phyloP scores from a whole-genome alignment of 2,797 vertebrate genomes.

The Propithecus deckenii region DNA sequence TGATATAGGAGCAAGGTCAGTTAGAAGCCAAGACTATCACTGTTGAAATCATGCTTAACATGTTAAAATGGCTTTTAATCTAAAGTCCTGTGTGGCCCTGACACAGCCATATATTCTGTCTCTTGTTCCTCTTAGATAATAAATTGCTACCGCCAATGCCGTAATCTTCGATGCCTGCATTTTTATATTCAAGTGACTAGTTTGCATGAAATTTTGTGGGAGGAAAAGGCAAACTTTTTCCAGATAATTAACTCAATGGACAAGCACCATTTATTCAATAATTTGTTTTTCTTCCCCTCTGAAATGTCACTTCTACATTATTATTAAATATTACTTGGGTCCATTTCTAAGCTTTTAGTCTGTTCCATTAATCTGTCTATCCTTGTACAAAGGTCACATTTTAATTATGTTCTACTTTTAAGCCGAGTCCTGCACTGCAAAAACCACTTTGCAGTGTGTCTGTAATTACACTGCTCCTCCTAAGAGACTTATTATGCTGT shows the following conservation, averaged over 20 bases:
- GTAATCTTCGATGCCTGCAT: neutral
- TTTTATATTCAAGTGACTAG: neutral
- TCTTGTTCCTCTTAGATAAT: neutral
- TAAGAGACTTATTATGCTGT: neutral
- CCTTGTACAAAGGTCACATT: neutral
- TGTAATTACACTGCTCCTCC: neutral
- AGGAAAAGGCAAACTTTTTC: neutral
- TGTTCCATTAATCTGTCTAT: neutral
- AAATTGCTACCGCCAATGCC: neutral
- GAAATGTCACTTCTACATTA: neutral
- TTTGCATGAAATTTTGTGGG: neutral
- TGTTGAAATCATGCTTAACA: neutral
- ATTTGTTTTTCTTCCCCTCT: neutral
- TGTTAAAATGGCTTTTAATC: neutral
- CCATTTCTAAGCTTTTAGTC: neutral
- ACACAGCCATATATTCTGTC: neutral
- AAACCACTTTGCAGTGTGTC: neutral
- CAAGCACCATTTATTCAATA: neutral
- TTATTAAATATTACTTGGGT: neutral
- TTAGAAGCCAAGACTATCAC: neutral
- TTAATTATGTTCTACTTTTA: neutral
- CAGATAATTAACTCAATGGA: neutral
- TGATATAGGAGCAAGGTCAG: neutral
- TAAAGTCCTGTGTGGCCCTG: neutral
- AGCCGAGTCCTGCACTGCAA: neutral